A percentile compares a stretch with the other conserved stretches of the same genome.
phyloP scores from a whole-genome alignment of 92 coral and sea anemone species.

The Phenganax marumi region DNA sequence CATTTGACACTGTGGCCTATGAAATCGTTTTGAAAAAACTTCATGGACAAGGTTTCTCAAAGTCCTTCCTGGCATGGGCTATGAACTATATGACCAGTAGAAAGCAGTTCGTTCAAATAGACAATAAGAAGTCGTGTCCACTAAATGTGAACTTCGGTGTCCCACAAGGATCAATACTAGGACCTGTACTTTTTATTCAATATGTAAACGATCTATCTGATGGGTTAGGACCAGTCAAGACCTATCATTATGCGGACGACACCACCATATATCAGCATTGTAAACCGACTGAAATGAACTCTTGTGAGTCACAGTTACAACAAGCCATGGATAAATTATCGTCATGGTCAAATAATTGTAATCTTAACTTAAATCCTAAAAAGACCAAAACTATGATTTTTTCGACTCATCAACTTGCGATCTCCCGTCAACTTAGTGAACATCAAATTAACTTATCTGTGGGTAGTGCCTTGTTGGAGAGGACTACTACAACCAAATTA shows the following conservation, averaged over 20 bases:
- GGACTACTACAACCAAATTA: background rate
- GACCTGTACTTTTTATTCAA: slow-evolving; percentile 41
- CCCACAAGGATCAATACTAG: slow-evolving; percentile 47
- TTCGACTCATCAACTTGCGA: background rate
- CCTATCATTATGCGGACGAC: slow-evolving; percentile 45
- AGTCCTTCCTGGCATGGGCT: slow-evolving; percentile 28
- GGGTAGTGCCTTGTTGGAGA: slow-evolving; percentile 8
- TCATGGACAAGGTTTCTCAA: slow-evolving; percentile 31
- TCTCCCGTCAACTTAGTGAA: slow-evolving; percentile 2
- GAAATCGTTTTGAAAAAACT: slow-evolving; percentile 33
- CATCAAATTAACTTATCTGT: slow-evolving; percentile 8
- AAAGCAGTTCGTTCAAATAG: slow-evolving; percentile 44
- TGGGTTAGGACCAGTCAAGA: slow-evolving; percentile 26
- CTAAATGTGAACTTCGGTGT: slow-evolving; percentile 43
- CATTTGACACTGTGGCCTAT: slow-evolving; percentile 40
- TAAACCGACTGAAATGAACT: slow-evolving; percentile 40
- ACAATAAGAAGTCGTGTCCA: slow-evolving; percentile 31
- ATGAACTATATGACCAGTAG: slow-evolving; percentile 30
- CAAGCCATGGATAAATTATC: slow-evolving; percentile 25
- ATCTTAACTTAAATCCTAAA: slow-evolving; percentile 1
- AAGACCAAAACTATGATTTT: slow-evolving; percentile 9
- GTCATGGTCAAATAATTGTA: slow-evolving; percentile 39
- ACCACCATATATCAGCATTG: slow-evolving; percentile 34
- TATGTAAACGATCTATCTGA: slow-evolving; percentile 43
- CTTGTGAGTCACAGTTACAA: slow-evolving; percentile 42